Conservation (phyloP, 2,797 vertebrate genomes). For the Hozukius guyotensis region DNA sequence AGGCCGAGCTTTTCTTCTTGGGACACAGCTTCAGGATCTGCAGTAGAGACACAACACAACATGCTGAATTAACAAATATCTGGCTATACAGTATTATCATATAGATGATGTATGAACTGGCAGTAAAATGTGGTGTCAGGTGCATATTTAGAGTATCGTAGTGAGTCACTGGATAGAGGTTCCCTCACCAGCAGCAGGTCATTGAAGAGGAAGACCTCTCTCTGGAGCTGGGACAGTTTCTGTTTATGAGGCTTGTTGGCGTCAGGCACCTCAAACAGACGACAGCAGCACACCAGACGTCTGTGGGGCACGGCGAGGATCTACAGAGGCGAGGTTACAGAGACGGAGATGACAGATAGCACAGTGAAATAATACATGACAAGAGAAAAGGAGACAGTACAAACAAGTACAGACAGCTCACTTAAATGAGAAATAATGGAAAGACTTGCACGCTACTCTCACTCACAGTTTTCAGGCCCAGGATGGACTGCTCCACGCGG, state of each 20-base stretch:
- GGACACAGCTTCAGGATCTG: conserved; percentile 98
- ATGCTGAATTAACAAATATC: not conserved
- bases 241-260: conserved; percentile 98
- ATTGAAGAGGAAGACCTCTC: conserved; percentile 99
- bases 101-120: not conserved
- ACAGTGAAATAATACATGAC: conserved; percentile 30
- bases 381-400: not conserved
- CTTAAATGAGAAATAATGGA: conserved; percentile 7
- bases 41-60: conserved; percentile 35
- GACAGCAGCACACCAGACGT: conserved; percentile 97
- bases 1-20: conserved; percentile 97
- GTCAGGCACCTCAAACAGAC: conserved; percentile 95
- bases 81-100: not conserved
- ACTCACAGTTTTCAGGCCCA: conserved; percentile 94
- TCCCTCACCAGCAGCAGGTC: conserved; percentile 94
- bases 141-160: not conserved
- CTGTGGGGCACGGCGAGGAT: conserved; percentile 96
- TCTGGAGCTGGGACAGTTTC: conserved; percentile 96
- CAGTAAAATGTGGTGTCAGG: not conserved
- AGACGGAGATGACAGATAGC: conserved; percentile 52
- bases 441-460: not conserved
- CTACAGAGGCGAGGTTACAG: conserved; percentile 73
- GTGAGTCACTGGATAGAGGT: not conserved
- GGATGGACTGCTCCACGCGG: conserved; percentile 97
- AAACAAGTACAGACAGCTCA: conserved; percentile 20